Evolutionary conservation across 2,113 vertebrate genomes (phyloP), one percentile per base, ranked within the genome.

Genomic region (Micromys minutus): DNA sequence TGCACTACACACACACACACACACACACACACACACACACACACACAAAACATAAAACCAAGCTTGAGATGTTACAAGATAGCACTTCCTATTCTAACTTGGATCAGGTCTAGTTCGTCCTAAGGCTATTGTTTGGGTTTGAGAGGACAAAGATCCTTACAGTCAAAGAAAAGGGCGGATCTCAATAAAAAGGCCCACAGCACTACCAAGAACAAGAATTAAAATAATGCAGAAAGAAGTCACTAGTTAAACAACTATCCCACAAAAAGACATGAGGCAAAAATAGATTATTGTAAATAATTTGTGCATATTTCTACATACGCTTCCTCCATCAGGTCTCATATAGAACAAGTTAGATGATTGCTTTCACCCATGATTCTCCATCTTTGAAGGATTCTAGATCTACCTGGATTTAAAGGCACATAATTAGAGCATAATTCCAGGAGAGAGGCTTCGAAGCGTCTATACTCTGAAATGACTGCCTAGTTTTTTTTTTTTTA

Each of bases 221-320:
- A 47, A 76, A 94, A 65, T 24, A 47, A 47, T 16, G 39, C 11
- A 94, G 45, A 91, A 95, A 96, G 87, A 91, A 92, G 91, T 77
- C 26, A 88, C 67, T 50, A 50, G 84, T 69, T 79, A 71, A 86
- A 75, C 72, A 67, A 67, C 31, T 52, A 90, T 34, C 42, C 16
- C 61, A 36, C 16, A 47, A 34, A 74, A 57, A 42, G 15, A 57
- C n/a, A 74, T 26, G 39, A 75, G 26, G 29, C 7, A 71, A 87
- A 85, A 34, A 90, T 47, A 21, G 50, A 75, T 59, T 15, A 75
- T 65, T 21, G 61, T 65, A 45, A 87, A 55, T 65, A 24, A 65
- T 63, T 36, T 89, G 74, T 59, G 12, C 21, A 24, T 75, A 80
- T 87, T 92, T 89, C 34, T 75, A 77, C 72, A 90, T 86, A 80